Conservation (phyloP, 2,888 invertebrate species). For the Dichetophora obliterata region DNA sequence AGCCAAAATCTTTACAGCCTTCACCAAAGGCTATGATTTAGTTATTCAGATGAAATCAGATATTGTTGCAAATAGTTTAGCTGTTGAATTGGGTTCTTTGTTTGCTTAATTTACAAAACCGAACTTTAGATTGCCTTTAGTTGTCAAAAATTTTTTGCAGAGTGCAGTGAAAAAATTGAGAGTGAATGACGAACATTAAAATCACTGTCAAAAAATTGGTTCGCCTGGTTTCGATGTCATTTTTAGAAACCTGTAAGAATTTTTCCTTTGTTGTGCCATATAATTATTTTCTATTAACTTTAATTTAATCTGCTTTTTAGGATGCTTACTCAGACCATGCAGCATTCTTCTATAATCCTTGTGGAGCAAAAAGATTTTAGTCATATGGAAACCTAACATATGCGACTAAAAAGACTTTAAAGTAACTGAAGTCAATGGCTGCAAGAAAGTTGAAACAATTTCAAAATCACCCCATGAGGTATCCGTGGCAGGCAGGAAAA, state of each 20-base stretch:
- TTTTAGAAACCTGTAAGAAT: too few relatives aligned
- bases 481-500: slow-evolving; percentile 41
- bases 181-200: slow-evolving; percentile 71
- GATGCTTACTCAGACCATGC: slow-evolving; percentile 82
- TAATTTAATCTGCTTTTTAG: slow-evolving; percentile 68
- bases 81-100: slow-evolving; percentile 59
- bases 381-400: slow-evolving; percentile 84
- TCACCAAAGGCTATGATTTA: slow-evolving; percentile 80
- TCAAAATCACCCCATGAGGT: slow-evolving; percentile 43
- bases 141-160: slow-evolving; percentile 82
- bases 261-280: neutral
- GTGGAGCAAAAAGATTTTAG: slow-evolving; percentile 88
- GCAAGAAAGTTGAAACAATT: slow-evolving; percentile 52
- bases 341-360: slow-evolving; percentile 89
- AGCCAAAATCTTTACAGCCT: slow-evolving; percentile 74
- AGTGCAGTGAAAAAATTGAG: slow-evolving; percentile 80
- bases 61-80: slow-evolving; percentile 58
- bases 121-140: slow-evolving; percentile 75
- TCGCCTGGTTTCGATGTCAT: too few relatives aligned
- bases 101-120: slow-evolving; percentile 55
- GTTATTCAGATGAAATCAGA: slow-evolving; percentile 75
- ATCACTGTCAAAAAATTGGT: neutral
- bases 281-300: slow-evolving; percentile 5
- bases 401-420: slow-evolving; percentile 78
- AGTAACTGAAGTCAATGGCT: slow-evolving; percentile 71